Evolutionary conservation across 2,888 invertebrate genomes (phyloP).

Genomic region (Caenorhabditis sulstoni): DNA sequence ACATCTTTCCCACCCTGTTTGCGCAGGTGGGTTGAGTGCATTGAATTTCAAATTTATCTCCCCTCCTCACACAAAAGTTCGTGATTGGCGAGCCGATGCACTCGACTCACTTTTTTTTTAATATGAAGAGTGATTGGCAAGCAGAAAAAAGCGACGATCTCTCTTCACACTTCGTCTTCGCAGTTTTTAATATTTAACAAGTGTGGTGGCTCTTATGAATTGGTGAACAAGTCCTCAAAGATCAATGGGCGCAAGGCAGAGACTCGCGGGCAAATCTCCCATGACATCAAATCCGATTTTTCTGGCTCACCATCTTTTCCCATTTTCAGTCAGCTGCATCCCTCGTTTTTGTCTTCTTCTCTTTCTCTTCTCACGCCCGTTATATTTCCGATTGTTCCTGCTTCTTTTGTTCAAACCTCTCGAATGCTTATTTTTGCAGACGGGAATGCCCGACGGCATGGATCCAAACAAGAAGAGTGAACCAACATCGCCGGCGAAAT

Average conservation of each 20-base stretch:
- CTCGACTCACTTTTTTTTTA: constrained; percentile 11
- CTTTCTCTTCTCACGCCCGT: not conserved
- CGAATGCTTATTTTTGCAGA: constrained; percentile 13
- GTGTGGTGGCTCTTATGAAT: constrained; percentile 32
- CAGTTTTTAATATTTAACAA: constrained; percentile 13
- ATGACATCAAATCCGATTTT: constrained; percentile 6
- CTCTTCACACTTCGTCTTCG: constrained; percentile 2
- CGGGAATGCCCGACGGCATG: constrained; percentile 32
- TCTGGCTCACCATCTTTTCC: not conserved
- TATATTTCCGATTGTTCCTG: not conserved
- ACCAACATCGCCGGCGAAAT: constrained; percentile 47
- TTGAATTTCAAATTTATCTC: constrained; percentile 25
- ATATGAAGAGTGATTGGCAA: constrained; percentile 25
- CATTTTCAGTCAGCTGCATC: not conserved
- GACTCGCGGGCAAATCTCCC: constrained; percentile 1
- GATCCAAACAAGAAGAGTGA: constrained; percentile 41
- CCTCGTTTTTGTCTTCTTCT: not conserved
- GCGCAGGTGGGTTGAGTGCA: constrained; percentile 30
- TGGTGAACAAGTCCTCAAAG: constrained; percentile 6
- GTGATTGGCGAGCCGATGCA: constrained; percentile 5
- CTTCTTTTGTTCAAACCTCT: not conserved
- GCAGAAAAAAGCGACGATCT: constrained; percentile 13
- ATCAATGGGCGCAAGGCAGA: not conserved
- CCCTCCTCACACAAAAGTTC: not conserved
- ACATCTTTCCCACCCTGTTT: constrained; percentile 24